phyloP scores from a whole-genome alignment of 1,140 invertebrate genomes.

The Panagrolaimus sp. region DNA sequence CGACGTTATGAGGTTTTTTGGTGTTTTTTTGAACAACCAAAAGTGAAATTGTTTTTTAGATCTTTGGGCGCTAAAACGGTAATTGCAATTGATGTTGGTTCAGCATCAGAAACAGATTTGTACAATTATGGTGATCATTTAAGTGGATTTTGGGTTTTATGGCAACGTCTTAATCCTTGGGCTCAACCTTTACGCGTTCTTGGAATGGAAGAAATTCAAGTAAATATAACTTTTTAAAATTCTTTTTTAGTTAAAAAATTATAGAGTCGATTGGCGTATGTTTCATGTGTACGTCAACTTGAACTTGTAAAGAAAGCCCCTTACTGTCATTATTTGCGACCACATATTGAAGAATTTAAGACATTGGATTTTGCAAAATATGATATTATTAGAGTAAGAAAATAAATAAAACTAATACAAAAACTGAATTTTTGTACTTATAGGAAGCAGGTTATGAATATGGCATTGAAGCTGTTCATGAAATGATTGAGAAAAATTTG shows the following conservation, averaged over 20 bases:
- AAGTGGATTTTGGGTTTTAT: constrained; percentile 95
- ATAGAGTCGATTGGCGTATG: constrained; percentile 90
- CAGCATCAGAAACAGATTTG: constrained; percentile 87
- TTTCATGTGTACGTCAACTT: constrained; percentile 90
- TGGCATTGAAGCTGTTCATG: constrained; percentile 40
- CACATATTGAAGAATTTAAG: constrained; percentile 92
- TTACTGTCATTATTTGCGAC: constrained; percentile 95
- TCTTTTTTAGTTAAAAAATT: constrained; percentile 60
- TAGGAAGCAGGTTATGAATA: constrained; percentile 52
- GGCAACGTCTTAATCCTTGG: constrained; percentile 74
- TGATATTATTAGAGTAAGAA: constrained; percentile 72
- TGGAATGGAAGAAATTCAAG: constrained; percentile 52
- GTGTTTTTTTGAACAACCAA: constrained; percentile 66
- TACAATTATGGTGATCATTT: constrained; percentile 96
- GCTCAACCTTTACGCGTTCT: constrained; percentile 63
- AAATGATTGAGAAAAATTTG: constrained; percentile 43
- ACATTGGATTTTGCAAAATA: constrained; percentile 94
- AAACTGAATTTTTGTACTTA: no score
- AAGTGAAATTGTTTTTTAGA: constrained; percentile 23
- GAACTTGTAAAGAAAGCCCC: constrained; percentile 93
- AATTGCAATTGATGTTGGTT: constrained; percentile 94
- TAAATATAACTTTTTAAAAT: background rate
- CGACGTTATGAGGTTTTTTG: constrained; percentile 61
- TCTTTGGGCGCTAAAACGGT: constrained; percentile 78
- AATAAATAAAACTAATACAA: background rate